Evolutionary conservation across 1,140 invertebrate genomes (phyloP).

Genomic region (Neuroterus valhalla): DNA sequence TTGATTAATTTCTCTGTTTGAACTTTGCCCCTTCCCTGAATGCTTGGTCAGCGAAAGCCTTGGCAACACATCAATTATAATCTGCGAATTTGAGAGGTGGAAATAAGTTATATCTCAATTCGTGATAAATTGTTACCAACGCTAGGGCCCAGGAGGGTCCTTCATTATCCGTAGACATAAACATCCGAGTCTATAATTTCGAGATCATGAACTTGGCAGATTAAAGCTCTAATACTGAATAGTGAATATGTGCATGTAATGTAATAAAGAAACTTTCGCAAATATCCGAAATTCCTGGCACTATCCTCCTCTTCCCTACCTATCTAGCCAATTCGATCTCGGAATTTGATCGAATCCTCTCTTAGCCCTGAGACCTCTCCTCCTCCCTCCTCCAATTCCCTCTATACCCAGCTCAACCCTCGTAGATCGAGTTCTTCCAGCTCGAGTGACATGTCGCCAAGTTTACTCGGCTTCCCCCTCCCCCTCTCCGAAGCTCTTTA

Average conservation of each 20-base stretch:
- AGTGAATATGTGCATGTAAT: no score
- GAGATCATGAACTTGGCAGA: slow-evolving; percentile 9
- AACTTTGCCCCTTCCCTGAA: neutral
- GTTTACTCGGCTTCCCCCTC: slow-evolving; percentile 62
- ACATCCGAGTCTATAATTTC: slow-evolving; percentile 1
- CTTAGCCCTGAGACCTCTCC: slow-evolving; percentile 43
- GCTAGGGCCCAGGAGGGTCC: neutral
- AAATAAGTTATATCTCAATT: no score
- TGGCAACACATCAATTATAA: neutral
- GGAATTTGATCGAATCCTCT: slow-evolving; percentile 72
- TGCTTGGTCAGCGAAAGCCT: neutral
- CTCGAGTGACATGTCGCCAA: slow-evolving; percentile 72
- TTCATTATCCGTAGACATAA: slow-evolving; percentile 11
- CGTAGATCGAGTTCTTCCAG: slow-evolving; percentile 71
- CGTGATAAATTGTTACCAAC: no score
- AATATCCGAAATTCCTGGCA: slow-evolving; percentile 56
- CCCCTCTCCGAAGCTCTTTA: slow-evolving; percentile 31
- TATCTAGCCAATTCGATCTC: slow-evolving; percentile 68
- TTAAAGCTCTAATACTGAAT: no score
- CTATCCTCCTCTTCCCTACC: slow-evolving; percentile 43
- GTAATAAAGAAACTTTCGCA: slow-evolving; percentile 60
- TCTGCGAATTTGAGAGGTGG: no score
- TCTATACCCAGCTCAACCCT: slow-evolving; percentile 47
- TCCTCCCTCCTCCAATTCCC: slow-evolving; percentile 30
- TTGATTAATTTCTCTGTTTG: slow-evolving; percentile 3